A percentile compares a stretch with the other conserved stretches of the same genome.
These are phyloP conservation scores for Drosophila chauvacae DNA, from an alignment of 1,140 invertebrate genomes.

Conservation along the genomic window DNA sequence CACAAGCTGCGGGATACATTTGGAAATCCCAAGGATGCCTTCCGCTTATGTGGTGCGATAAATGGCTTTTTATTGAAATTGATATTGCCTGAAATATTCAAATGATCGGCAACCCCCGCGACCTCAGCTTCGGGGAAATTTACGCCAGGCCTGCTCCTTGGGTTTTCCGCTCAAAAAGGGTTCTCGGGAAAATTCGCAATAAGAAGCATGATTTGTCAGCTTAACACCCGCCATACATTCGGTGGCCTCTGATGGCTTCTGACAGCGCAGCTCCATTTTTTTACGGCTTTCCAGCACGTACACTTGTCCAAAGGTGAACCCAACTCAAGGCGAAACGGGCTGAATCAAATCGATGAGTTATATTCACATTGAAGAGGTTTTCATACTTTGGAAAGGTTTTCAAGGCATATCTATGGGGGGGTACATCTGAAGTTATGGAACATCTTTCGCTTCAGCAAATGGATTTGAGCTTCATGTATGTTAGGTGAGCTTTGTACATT, in stretches of 20 bases:
- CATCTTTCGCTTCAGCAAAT: slow-evolving; percentile 5
- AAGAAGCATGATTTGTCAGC: slow-evolving; percentile 84
- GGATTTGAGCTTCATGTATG: background rate
- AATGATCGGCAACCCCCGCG: slow-evolving; percentile 44
- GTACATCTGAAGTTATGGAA: slow-evolving; percentile 9
- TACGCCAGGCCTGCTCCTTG: slow-evolving; percentile 23
- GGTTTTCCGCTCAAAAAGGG: slow-evolving; percentile 27
- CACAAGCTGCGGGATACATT: background rate
- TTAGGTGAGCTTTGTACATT: background rate
- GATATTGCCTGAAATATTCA: slow-evolving; percentile 83
- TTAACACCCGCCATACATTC: slow-evolving; percentile 73
- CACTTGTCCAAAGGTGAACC: slow-evolving; percentile 2
- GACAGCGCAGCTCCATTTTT: slow-evolving; percentile 52
- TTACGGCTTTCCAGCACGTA: slow-evolving; percentile 1
- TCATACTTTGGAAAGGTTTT: slow-evolving; percentile 25
- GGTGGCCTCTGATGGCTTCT: slow-evolving; percentile 34
- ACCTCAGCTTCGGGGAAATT: slow-evolving; percentile 21
- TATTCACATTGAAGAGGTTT: slow-evolving; percentile 9
- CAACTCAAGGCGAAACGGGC: slow-evolving; percentile 5
- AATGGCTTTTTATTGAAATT: slow-evolving; percentile 85
- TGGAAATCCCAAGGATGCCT: slow-evolving; percentile 43
- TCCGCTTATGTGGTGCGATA: slow-evolving; percentile 81
- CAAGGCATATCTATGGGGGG: slow-evolving; percentile 1
- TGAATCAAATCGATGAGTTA: slow-evolving; percentile 20
- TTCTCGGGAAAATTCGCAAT: slow-evolving; percentile 58